Base-by-base conservation (phyloP, 2,888 invertebrate species). In the Dicycla oo region DNA sequence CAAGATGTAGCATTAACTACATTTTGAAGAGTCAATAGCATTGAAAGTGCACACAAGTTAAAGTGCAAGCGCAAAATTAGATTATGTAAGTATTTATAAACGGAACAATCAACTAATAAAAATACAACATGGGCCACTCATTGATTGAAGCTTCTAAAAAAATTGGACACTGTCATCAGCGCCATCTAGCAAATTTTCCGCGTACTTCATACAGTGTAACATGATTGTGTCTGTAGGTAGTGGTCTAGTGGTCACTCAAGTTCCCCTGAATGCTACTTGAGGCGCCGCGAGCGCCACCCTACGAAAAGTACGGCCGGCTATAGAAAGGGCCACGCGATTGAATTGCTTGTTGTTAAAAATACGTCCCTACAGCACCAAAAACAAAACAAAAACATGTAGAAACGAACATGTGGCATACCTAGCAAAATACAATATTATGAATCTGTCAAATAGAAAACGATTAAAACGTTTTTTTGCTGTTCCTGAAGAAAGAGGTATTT, bases 171-270 rank as follows among this genome's bases (percentile, higher is more conserved):
- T 67, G 20, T 20, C 13, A 40, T 66, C 43, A 81, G 30, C 76
- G 80, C 85, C 85, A 85, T 85, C 85, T 85, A 76, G 40, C 38
- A 51, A 15, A 11, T 0, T 0, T 10, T 5, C 0, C 0, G 2
- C 18, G 73, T 69, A 84, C 79, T 77, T 7, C 15, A 61, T 56
- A 75, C 67, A 67, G 40, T 67, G 40, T 70, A 57, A 74, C 67
- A 30, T 47, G 30, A 67, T 51, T 69, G 61, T 72, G 26, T 69
- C 64, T 11, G 10, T 23, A 43, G 0, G 7, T 18, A 15, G 68
- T 40, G 75, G 57, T 30, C 68, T 20, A 69, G 40, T 78, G 81
- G 74, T 80, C 85, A 76, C 57, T 82, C 61, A 76, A 84, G 84
- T 80, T 81, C 84, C 71, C 1, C 54, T 68, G 57, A 57, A 34